Conservation (phyloP, 2,113 vertebrate genomes). For the Phalacrocorax brasilianus region DNA sequence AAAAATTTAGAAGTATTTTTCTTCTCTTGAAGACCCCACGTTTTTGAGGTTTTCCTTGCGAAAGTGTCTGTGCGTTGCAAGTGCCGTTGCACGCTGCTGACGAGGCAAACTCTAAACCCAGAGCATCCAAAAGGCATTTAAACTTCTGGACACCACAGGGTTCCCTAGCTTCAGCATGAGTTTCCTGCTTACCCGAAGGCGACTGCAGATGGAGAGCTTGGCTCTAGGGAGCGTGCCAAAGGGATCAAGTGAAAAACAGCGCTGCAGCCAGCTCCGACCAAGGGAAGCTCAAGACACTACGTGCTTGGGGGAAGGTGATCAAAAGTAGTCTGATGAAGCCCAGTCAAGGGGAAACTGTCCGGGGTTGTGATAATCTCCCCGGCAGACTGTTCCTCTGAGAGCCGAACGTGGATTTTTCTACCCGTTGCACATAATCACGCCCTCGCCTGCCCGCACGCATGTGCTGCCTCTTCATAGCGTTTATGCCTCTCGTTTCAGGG, state of each 20-base stretch:
- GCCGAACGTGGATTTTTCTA: not conserved
- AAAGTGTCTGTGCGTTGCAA: not conserved
- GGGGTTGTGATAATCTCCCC: not conserved
- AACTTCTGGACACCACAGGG: not conserved
- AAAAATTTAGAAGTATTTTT: not conserved
- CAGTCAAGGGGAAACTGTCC: not conserved
- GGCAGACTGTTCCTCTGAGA: not conserved
- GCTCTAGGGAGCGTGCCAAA: not conserved
- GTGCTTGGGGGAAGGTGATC: not conserved
- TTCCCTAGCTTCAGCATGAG: not conserved
- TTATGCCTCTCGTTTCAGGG: not conserved
- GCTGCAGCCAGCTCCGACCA: not conserved
- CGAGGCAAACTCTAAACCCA: not conserved
- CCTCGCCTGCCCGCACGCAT: not conserved
- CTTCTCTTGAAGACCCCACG: not conserved
- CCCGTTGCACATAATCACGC: not conserved
- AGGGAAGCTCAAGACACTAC: rapidly evolving
- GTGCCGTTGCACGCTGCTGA: not conserved
- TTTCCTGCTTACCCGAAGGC: not conserved
- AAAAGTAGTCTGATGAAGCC: not conserved
- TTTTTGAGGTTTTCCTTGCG: not conserved
- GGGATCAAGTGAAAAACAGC: not conserved
- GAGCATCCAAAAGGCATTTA: not conserved
- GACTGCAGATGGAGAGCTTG: not conserved
- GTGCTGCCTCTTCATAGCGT: not conserved